Percentiles rank a stretch among this genome's conserved stretches.
Evolutionary conservation across 2,797 vertebrate genomes (phyloP).

Genomic region (Enteromius paludinosus): DNA sequence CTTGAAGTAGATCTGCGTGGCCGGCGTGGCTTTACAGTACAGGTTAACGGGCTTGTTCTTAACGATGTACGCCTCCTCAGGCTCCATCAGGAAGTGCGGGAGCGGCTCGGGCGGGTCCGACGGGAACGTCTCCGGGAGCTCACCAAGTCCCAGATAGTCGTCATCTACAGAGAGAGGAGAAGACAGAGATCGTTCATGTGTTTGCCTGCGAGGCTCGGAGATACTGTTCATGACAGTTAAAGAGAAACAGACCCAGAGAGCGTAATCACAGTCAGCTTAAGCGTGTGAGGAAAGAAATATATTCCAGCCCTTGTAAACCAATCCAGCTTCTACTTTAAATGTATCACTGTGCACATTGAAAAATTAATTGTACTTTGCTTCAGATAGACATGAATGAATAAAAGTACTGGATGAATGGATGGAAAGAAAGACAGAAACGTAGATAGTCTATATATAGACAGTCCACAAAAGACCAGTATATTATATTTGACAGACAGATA

Average conservation of each 20-base stretch:
- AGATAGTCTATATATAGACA: neutral
- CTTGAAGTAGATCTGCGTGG: conserved; percentile 99
- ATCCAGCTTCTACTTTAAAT: neutral
- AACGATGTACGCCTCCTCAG: conserved; percentile 96
- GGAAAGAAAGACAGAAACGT: neutral
- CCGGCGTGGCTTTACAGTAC: conserved; percentile 96
- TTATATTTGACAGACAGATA: neutral
- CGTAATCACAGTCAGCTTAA: neutral
- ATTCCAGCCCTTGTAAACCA: neutral
- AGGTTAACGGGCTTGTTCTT: conserved; percentile 98
- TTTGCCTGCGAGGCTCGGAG: neutral
- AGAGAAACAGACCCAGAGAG: conserved; percentile 13
- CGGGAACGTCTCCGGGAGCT: conserved; percentile 95
- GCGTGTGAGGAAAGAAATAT: neutral
- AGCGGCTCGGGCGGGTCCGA: conserved; percentile 96
- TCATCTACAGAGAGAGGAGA: conserved; percentile 81
- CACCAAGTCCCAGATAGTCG: conserved; percentile 93
- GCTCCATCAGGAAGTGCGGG: conserved; percentile 94
- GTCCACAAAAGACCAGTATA: too few relatives aligned
- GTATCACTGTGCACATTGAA: neutral
- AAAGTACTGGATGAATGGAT: neutral
- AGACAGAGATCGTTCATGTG: neutral
- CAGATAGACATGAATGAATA: neutral
- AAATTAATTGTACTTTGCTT: neutral
- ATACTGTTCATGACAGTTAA: conserved; percentile 11